A percentile compares a stretch with the other conserved stretches of the same genome.
phyloP scores from a whole-genome alignment of 92 coral and sea anemone genomes.

The Palythoa grandis region DNA sequence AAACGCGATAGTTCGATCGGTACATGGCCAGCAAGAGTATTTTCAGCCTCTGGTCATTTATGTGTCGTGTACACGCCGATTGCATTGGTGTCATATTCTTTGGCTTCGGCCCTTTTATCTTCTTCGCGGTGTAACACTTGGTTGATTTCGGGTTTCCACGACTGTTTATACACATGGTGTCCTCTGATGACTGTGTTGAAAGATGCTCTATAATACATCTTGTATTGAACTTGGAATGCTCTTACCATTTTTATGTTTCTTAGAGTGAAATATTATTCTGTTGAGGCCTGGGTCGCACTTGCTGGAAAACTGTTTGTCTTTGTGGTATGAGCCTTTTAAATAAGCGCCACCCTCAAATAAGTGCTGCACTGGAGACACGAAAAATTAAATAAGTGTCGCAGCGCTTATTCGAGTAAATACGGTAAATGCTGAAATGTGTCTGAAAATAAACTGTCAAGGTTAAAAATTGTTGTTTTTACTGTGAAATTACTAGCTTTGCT shows the following conservation, averaged over 20 bases:
- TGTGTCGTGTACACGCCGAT: conserved; percentile 2
- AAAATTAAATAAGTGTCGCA: not conserved
- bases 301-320: no score
- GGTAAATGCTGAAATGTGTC: no score
- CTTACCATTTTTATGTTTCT: conserved; percentile 35
- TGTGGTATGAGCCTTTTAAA: no score
- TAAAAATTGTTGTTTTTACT: no score
- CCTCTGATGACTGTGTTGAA: conserved; percentile 20
- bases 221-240: conserved; percentile 21
- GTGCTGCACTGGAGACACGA: no score
- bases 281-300: no score
- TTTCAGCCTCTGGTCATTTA: not conserved
- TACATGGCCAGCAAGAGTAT: not conserved
- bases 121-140: conserved; percentile 18
- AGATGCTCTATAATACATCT: conserved; percentile 16
- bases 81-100: conserved; percentile 3
- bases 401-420: not conserved
- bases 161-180: conserved; percentile 21
- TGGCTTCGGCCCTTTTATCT: conserved; percentile 2
- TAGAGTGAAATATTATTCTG: conserved; percentile 17
- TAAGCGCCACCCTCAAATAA: no score
- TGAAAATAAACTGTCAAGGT: no score
- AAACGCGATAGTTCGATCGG: no score
- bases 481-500: no score
- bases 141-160: conserved; percentile 28